These are phyloP conservation scores for Turnix velox DNA, from an alignment of 2,113 vertebrate genomes.

Conservation along the genomic window DNA sequence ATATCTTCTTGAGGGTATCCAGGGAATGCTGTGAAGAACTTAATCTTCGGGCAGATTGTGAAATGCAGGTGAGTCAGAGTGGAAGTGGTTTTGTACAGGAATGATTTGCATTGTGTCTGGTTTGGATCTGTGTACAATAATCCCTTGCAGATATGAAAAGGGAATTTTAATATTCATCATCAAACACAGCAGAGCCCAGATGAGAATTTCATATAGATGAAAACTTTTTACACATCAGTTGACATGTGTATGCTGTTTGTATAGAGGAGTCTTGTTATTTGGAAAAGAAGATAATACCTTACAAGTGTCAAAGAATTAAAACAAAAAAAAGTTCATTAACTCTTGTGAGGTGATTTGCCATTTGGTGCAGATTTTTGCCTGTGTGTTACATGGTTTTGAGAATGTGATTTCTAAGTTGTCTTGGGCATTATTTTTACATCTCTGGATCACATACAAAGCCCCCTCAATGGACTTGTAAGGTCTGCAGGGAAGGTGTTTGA, in stretches of 20 bases:
- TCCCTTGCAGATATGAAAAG: not conserved
- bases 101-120: not conserved
- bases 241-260: not conserved
- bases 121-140: not conserved
- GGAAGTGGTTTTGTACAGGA: not conserved
- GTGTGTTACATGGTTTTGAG: not conserved
- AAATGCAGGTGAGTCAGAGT: conserved; percentile 83
- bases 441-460: not conserved
- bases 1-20: conserved; percentile 97
- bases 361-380: not conserved
- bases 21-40: conserved; percentile 95
- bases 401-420: not conserved
- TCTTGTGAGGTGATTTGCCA: not conserved
- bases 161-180: not conserved
- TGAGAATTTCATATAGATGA: not conserved
- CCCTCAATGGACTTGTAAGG: not conserved
- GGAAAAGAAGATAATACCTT: not conserved
- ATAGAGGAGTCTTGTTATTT: not conserved
- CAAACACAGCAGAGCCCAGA: not conserved
- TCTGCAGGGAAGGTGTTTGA: not conserved
- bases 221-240: not conserved
- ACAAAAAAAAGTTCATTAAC: not conserved
- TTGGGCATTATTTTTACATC: not conserved
- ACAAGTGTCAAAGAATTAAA: not conserved
- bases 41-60: conserved; percentile 86